Conservation (phyloP, 1,140 invertebrate species). For the Drosophila biarmipes region DNA sequence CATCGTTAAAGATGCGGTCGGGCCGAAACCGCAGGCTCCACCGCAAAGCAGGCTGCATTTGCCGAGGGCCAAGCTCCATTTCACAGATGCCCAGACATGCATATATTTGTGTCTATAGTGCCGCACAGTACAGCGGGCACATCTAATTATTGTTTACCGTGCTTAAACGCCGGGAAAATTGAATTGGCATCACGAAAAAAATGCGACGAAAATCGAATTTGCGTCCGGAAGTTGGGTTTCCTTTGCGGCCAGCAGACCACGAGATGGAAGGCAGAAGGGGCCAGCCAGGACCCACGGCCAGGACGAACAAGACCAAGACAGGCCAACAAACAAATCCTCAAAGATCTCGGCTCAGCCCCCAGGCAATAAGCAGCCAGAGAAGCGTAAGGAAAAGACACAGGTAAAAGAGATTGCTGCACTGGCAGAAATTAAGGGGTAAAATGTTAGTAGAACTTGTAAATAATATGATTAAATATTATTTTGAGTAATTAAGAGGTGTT, state of each 20-base stretch:
- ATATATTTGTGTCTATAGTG: constrained; percentile 17
- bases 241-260: constrained; percentile 35
- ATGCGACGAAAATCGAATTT: constrained; percentile 77
- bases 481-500: no score
- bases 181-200: constrained; percentile 76
- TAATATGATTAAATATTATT: no score
- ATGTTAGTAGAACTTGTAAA: no score
- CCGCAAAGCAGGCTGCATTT: constrained; percentile 44
- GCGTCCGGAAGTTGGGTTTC: constrained; percentile 64
- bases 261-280: neutral
- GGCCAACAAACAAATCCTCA: constrained; percentile 64
- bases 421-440: neutral
- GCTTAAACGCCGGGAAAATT: constrained; percentile 78
- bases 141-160: constrained; percentile 81
- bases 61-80: constrained; percentile 7
- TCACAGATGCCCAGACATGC: constrained; percentile 30
- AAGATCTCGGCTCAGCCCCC: constrained; percentile 65
- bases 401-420: constrained; percentile 45
- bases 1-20: constrained; percentile 58
- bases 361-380: constrained; percentile 67
- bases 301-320: constrained; percentile 48
- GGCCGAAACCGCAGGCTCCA: constrained; percentile 44
- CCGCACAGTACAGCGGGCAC: constrained; percentile 36
- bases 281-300: constrained; percentile 24
- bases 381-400: constrained; percentile 63